A percentile compares a stretch with the other conserved stretches of the same genome.
Conservation (phyloP, 2,797 vertebrate species). For the Jordanella pulchra region DNA sequence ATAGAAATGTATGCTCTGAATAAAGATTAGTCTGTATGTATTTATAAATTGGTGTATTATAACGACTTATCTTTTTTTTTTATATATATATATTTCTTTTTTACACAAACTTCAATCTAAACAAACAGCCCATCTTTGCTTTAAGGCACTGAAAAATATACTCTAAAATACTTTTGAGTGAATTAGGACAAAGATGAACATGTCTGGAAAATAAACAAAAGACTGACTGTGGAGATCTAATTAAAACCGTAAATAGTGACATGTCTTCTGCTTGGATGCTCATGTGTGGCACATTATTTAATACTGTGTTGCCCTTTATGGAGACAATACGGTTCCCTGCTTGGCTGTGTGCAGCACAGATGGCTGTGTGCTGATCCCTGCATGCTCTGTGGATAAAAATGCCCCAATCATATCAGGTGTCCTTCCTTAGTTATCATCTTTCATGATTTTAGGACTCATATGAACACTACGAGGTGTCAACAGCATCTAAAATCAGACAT, state of each 20-base stretch:
- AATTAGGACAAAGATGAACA: neutral
- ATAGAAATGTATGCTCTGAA: neutral
- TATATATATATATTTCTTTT: too few relatives aligned
- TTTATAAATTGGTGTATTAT: neutral
- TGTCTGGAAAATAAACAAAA: constrained; percentile 43
- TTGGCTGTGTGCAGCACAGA: constrained; percentile 47
- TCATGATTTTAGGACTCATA: constrained; percentile 6
- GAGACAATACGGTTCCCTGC: constrained; percentile 23
- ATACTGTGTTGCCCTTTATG: constrained; percentile 62
- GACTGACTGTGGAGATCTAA: constrained; percentile 48
- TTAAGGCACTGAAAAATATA: neutral
- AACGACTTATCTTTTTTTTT: neutral
- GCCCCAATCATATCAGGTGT: constrained; percentile 55
- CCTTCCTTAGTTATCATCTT: constrained; percentile 35
- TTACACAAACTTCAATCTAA: neutral
- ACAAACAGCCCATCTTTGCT: neutral
- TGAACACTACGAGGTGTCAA: constrained; percentile 2
- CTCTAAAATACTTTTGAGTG: neutral
- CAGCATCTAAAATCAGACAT: neutral
- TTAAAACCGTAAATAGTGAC: constrained; percentile 59
- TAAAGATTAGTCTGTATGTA: neutral
- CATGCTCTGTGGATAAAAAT: constrained; percentile 48
- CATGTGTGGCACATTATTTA: constrained; percentile 55
- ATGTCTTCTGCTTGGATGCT: constrained; percentile 67
- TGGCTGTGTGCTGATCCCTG: constrained; percentile 50